Evolutionary conservation across 23 tunicate genomes (phyloP), one percentile per base, ranked within the genome.

Genomic region (Oikopleura albicans): DNA sequence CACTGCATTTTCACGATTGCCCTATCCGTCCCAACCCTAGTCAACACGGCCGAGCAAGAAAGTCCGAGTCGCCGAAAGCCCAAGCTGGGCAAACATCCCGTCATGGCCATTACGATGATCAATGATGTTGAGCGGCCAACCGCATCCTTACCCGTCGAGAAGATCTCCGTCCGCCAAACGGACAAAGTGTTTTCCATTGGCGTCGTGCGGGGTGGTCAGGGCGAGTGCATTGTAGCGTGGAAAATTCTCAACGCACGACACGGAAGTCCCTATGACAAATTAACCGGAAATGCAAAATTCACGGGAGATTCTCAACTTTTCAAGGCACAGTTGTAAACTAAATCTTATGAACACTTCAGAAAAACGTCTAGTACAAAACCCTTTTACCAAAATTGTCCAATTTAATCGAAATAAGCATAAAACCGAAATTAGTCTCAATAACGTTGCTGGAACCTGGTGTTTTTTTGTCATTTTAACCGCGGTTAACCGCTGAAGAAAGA

Each of bases 191-290:
- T 71, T 31, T 71, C 79, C 33, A 29, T 71, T 31, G 79, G 34
- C 33, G 79, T 71, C 31, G 79, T 71, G 37, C 79, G 79, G 2
- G 79, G 79, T 31, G 79, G 79, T 29, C 4, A 71, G 31, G 79
- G 79, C 2, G 79, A 71, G 31, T 71, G 79, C 31, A 29, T 71
- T 71, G 79, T 71, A 16, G 79, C 79, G 2, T 71, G 79, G 79
- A 71, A 71, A 71, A 29, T 71, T 71, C 4, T 29, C 4, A 71
- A 71, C 37, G 79, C 79, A 2, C 79, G 79, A 71, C 34, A 2
- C 36, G 35, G 35, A 71, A 12, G 34, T 71, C 35, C 35, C 33
- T 71, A 71, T 37, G 79, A 71, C 28, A 71, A 71, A 2, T 29
- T 71, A 4, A 71, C 79, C 37, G 79, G 79, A 27, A 71, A 71